Conservation (phyloP, 92 coral and sea anemone species). For the Ricordea florida region DNA sequence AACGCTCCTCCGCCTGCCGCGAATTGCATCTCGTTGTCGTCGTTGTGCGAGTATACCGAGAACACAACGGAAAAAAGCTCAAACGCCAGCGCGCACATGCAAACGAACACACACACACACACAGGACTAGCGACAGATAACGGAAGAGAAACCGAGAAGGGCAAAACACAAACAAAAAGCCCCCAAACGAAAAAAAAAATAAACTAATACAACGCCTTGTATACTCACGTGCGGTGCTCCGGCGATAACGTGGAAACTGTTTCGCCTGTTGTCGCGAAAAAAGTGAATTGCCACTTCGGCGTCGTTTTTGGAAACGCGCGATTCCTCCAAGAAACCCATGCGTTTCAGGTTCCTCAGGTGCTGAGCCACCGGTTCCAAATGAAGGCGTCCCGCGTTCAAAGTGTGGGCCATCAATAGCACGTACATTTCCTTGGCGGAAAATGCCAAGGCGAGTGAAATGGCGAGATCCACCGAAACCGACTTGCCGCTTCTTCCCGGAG, state of each 20-base stretch:
- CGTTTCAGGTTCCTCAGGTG: background rate
- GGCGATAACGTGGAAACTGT: slow-evolving; percentile 7
- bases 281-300: background rate
- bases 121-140: too few relatives aligned
- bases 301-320: background rate
- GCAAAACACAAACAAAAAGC: background rate
- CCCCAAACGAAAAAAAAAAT: background rate
- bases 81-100: too few relatives aligned
- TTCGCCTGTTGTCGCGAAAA: background rate
- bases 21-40: too few relatives aligned
- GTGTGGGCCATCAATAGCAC: background rate
- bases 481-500: slow-evolving; percentile 10
- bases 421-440: background rate
- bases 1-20: too few relatives aligned
- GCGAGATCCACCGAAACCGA: slow-evolving; percentile 3
- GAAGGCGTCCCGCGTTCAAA: background rate
- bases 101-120: too few relatives aligned
- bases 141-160: too few relatives aligned
- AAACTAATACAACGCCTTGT: too few relatives aligned
- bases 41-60: too few relatives aligned
- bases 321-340: background rate
- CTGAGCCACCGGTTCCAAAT: background rate
- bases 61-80: too few relatives aligned
- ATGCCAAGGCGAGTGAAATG: background rate
- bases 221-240: slow-evolving; percentile 6